Base-by-base conservation (phyloP, 2,113 vertebrate genomes). In the Bambusicola thoracicus region DNA sequence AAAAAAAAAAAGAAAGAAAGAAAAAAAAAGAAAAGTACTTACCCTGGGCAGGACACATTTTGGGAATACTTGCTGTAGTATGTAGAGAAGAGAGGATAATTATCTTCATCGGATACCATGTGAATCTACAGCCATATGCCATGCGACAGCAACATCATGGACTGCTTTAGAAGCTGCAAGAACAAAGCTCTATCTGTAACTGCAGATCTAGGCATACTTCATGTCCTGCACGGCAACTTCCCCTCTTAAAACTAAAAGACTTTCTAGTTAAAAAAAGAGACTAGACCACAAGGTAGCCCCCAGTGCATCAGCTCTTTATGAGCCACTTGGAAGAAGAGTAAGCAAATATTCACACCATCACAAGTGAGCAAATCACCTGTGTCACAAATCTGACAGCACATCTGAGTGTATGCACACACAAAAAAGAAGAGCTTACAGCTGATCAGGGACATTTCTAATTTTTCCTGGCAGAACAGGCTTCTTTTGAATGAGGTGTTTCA, bases 231-330 rank as follows among this genome's bases (percentile, higher is more conserved):
- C 32, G 15, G 49, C 36, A 27, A 14, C 34, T 63, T 30, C 46
- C 17, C 13, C 49, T 27, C n/a, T 46, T 56, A 76, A 19, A 48
- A 8, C 12, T 2, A 13, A 9, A 49, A 43, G 13, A 16, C 32
- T 43, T 55, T 27, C 6, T 2, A 18, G 30, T 27, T 3, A 14
- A 8, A 27, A 46, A 38, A 30, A 46, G 12, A 56, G 69, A 56
- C n/a, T 1, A 21, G 30, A 38, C 5, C 40, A 6, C 19, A 25
- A 36, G 16, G 12, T 3, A 36, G 25, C 41, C 34, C 25, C 13
- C 5, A 5, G 8, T 2, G 8, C 68, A 6, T 3, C 1, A 3
- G 9, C 19, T 5, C 29, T n/a, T 38, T 4, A 8, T 12, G 20
- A 72, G 58, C 65, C 4, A 0, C 11, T 38, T 67, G 11, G n/a